A percentile compares a stretch with the other conserved stretches of the same genome.
Evolutionary conservation across 2,797 vertebrate species (phyloP).

Genomic region (Anguilla pacifica): DNA sequence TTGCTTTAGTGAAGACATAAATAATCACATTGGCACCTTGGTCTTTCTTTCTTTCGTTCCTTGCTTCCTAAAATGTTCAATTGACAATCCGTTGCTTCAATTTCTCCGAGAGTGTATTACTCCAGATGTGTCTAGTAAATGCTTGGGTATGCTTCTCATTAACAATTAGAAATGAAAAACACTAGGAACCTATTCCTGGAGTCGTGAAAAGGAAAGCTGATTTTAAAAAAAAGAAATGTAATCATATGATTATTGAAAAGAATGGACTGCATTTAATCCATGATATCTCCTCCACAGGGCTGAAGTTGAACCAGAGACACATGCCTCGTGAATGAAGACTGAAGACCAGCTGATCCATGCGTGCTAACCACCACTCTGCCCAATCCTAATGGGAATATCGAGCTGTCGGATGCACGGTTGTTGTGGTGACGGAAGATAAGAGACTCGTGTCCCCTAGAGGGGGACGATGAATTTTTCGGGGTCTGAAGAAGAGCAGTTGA

Average conservation of each 20-base stretch:
- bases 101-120: neutral
- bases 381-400: no score
- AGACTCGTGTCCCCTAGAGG: no score
- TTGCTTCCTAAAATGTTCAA: neutral
- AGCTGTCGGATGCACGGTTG: no score
- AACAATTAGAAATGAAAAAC: neutral
- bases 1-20: neutral
- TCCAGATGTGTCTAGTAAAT: neutral
- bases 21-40: neutral
- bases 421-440: no score
- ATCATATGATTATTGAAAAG: neutral
- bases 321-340: no score
- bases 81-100: neutral
- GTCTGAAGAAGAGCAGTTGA: no score
- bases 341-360: no score
- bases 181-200: neutral
- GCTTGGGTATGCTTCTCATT: neutral
- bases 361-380: no score
- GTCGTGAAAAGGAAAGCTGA: neutral
- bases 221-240: neutral
- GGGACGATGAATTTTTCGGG: no score
- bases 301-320: neutral
- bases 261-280: no score
- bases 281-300: neutral
- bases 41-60: neutral